A percentile compares a stretch with the other conserved stretches of the same genome.
Evolutionary conservation across 2,888 invertebrate species (phyloP).

Genomic region (Andricus quercusramuli): DNA sequence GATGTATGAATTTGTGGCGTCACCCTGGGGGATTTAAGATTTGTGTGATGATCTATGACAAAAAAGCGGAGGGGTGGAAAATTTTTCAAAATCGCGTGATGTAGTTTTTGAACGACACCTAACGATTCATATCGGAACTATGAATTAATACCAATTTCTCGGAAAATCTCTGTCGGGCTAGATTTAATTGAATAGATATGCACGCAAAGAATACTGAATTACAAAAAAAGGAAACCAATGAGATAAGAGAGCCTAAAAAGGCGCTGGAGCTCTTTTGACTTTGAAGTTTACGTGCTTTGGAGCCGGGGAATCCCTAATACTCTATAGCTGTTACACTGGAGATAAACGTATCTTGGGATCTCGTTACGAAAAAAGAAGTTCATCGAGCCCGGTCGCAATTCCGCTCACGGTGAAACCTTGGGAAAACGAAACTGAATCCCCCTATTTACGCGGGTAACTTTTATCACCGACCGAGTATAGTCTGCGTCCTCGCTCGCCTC

Average conservation of each 20-base stretch:
- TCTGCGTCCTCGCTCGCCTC: conserved; percentile 47
- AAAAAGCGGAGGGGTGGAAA: no score
- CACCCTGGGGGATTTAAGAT: no score
- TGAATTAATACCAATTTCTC: no score
- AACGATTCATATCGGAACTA: neutral
- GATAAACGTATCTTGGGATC: conserved; percentile 39
- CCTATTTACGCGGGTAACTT: conserved; percentile 70
- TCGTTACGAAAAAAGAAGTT: conserved; percentile 52
- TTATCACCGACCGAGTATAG: conserved; percentile 63
- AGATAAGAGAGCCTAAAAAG: neutral
- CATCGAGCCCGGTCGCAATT: conserved; percentile 63
- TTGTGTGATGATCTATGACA: no score
- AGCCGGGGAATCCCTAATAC: neutral
- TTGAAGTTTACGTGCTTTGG: neutral
- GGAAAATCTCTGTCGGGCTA: neutral
- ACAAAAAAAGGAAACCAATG: neutral
- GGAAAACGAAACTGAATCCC: conserved; percentile 68
- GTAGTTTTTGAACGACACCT: no score
- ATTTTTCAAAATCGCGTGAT: no score
- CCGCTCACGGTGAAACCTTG: conserved; percentile 65
- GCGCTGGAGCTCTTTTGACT: neutral
- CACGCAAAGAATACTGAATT: neutral
- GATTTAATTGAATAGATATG: neutral
- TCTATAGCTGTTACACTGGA: neutral
- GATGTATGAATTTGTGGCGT: no score